These are phyloP conservation scores for Cylindroiulus punctatus DNA, from an alignment of 2,888 invertebrate genomes.

Conservation along the genomic window DNA sequence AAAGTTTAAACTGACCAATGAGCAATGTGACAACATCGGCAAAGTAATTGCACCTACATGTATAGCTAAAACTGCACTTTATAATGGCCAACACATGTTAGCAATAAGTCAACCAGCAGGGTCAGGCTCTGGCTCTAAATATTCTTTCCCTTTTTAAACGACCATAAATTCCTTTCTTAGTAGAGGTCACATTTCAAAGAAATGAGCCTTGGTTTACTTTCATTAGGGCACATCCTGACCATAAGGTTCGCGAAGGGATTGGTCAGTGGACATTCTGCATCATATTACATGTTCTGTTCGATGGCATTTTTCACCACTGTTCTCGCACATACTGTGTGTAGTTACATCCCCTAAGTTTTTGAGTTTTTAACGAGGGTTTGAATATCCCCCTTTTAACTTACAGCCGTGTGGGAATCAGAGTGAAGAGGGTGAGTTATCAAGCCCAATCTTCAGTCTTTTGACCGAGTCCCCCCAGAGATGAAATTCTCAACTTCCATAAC, in stretches of 20 bases:
- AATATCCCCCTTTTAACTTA: neutral
- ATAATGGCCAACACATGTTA: neutral
- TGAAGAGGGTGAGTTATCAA: too few relatives aligned
- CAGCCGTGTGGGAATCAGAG: too few relatives aligned
- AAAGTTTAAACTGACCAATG: neutral
- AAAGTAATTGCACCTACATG: neutral
- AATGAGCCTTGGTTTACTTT: neutral
- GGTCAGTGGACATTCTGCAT: neutral
- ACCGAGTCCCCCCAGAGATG: too few relatives aligned
- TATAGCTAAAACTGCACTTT: neutral
- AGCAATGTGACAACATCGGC: neutral
- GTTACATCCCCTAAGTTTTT: neutral
- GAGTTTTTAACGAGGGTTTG: neutral
- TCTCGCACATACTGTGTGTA: neutral
- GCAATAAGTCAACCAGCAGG: slow-evolving; percentile 18
- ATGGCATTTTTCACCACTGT: neutral
- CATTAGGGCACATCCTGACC: slow-evolving; percentile 24
- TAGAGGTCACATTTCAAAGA: neutral
- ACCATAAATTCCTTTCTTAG: neutral
- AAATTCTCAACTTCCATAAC: too few relatives aligned
- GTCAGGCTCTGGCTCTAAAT: slow-evolving; percentile 2
- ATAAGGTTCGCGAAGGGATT: neutral
- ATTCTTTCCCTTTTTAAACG: slow-evolving; percentile 44
- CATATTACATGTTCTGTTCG: neutral
- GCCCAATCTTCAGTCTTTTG: too few relatives aligned